phyloP scores from a whole-genome alignment of 2,797 vertebrate species.

The Onychomys arenicola region DNA sequence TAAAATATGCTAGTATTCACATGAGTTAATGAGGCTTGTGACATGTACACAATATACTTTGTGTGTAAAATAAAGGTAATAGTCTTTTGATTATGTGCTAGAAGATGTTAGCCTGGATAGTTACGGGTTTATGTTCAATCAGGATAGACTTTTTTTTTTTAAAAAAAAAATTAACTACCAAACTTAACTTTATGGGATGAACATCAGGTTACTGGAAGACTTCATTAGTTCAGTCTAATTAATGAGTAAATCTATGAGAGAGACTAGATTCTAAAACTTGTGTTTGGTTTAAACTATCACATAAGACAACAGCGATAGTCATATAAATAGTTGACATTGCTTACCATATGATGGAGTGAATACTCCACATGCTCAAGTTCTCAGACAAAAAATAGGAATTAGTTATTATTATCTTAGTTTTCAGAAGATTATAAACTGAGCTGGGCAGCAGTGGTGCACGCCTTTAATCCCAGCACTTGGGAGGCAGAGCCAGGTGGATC shows the following conservation, averaged over 20 bases:
- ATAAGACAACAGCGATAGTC: background rate
- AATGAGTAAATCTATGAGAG: background rate
- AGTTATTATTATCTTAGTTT: background rate
- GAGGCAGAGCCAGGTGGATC: too few species aligned
- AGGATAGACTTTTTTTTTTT: background rate
- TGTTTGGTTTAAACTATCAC: background rate
- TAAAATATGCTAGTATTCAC: constrained; percentile 34
- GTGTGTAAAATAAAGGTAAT: background rate
- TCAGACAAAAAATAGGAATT: background rate
- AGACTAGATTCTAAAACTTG: constrained; percentile 6
- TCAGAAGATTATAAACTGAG: background rate
- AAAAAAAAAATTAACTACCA: background rate
- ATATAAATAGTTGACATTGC: constrained; percentile 1
- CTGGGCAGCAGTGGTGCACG: too few species aligned
- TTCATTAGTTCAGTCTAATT: constrained; percentile 3
- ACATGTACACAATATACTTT: background rate
- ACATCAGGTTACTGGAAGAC: constrained; percentile 7
- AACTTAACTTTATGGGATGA: background rate
- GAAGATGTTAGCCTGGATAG: background rate
- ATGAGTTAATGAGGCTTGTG: background rate
- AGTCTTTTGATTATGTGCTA: background rate
- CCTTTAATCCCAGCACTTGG: too few species aligned
- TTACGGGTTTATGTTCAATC: constrained; percentile 19
- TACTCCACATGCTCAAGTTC: background rate
- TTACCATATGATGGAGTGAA: background rate